phyloP scores from a whole-genome alignment of 2,113 vertebrate species.

The Leuciscus idus region DNA sequence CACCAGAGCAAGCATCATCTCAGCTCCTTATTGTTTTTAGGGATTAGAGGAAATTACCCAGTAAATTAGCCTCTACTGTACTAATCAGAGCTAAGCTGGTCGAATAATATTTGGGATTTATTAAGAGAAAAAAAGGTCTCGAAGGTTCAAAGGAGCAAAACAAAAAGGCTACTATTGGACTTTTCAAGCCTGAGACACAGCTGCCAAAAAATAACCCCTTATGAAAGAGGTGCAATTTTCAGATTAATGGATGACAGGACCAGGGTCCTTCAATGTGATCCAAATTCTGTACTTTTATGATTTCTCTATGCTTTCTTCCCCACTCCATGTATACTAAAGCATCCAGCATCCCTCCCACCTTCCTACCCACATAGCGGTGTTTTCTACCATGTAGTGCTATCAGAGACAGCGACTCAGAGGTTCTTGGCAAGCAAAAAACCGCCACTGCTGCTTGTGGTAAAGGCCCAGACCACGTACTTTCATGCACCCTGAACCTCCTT shows the following conservation, averaged over 20 bases:
- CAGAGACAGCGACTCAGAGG: constrained; percentile 54
- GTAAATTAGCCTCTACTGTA: constrained; percentile 75
- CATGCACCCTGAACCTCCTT: constrained; percentile 70
- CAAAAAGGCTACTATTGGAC: constrained; percentile 76
- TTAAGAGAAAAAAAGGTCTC: constrained; percentile 65
- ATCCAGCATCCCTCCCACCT: constrained; percentile 7
- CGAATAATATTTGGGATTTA: constrained; percentile 67
- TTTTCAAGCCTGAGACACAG: constrained; percentile 62
- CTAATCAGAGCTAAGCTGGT: constrained; percentile 65
- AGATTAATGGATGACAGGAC: constrained; percentile 76
- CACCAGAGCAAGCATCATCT: constrained; percentile 66
- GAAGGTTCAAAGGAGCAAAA: constrained; percentile 74
- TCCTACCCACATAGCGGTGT: constrained; percentile 62
- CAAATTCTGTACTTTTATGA: constrained; percentile 72
- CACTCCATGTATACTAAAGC: constrained; percentile 20
- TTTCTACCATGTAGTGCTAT: constrained; percentile 59
- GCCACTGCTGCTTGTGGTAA: constrained; percentile 67
- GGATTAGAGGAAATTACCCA: constrained; percentile 77
- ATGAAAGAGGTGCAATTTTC: constrained; percentile 75
- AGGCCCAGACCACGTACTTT: constrained; percentile 72
- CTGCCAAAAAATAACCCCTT: constrained; percentile 64
- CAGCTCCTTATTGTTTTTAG: constrained; percentile 70
- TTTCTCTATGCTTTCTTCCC: constrained; percentile 41
- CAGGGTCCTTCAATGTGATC: constrained; percentile 65
- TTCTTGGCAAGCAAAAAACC: constrained; percentile 65